These are phyloP conservation scores for Neodiprion lecontei DNA, from an alignment of 1,140 invertebrate species.

Conservation along the genomic window DNA sequence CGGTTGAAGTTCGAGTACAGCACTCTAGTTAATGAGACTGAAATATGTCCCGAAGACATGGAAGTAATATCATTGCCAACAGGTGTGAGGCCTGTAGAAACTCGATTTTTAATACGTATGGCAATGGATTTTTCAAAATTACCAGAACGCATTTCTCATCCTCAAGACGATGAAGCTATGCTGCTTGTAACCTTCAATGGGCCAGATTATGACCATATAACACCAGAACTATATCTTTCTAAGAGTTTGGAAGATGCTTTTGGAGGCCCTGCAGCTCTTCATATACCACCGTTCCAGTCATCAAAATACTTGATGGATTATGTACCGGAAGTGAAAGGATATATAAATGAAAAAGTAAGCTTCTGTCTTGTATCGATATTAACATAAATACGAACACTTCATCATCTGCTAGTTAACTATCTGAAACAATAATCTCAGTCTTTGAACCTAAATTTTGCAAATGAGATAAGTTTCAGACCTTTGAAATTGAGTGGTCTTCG, in stretches of 20 bases:
- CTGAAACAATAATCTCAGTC: no score
- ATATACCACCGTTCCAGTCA: conserved; percentile 50
- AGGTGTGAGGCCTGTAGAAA: conserved; percentile 38
- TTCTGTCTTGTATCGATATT: conserved; percentile 13
- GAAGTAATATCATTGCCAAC: conserved; percentile 45
- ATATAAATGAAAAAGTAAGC: conserved; percentile 62
- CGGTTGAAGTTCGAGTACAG: conserved; percentile 44
- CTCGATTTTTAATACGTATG: conserved; percentile 48
- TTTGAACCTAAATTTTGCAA: no score
- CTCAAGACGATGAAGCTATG: conserved; percentile 37
- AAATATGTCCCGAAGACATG: conserved; percentile 43
- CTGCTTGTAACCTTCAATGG: conserved; percentile 47
- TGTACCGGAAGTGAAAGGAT: conserved; percentile 62
- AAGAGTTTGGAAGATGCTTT: conserved; percentile 49
- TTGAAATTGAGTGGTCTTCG: no score
- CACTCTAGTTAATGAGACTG: conserved; percentile 35
- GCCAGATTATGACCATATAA: conserved; percentile 39
- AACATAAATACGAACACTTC: conserved; percentile 25
- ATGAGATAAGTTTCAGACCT: no score
- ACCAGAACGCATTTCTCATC: conserved; percentile 28
- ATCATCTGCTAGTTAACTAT: not conserved
- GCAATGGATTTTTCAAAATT: conserved; percentile 47
- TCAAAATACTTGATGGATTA: conserved; percentile 63
- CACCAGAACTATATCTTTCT: conserved; percentile 44
- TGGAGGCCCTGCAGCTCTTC: conserved; percentile 28